Conservation (phyloP, 2,888 invertebrate species). For the Caenorhabditis auriculariae region DNA sequence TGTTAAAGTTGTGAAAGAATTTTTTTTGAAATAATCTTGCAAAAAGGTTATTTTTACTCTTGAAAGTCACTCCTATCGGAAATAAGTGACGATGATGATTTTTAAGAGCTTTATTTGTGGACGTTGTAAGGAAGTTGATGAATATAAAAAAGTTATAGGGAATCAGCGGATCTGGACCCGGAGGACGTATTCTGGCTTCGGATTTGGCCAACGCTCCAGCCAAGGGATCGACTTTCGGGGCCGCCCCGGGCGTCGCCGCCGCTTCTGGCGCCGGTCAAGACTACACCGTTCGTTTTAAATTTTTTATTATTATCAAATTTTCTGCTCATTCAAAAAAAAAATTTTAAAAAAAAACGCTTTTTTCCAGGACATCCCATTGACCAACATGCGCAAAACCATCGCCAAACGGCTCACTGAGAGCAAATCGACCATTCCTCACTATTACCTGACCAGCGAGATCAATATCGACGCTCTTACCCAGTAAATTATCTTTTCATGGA, state of each 20-base stretch:
- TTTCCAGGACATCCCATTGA: constrained; percentile 35
- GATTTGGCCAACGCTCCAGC: constrained; percentile 48
- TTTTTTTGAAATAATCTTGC: too few relatives aligned
- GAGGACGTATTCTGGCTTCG: constrained; percentile 58
- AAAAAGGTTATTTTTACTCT: too few relatives aligned
- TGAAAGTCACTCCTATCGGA: too few relatives aligned
- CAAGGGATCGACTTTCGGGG: constrained; percentile 69
- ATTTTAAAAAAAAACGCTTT: too few relatives aligned
- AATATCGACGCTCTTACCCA: constrained; percentile 77
- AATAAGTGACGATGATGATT: too few relatives aligned
- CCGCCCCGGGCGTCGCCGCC: constrained; percentile 46
- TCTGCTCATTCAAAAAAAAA: too few relatives aligned
- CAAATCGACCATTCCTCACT: constrained; percentile 85
- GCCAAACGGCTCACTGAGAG: constrained; percentile 74
- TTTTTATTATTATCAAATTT: too few relatives aligned
- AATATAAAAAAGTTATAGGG: constrained; percentile 44
- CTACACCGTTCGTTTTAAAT: constrained; percentile 18
- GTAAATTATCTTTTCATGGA: constrained; percentile 51
- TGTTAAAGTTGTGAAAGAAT: too few relatives aligned
- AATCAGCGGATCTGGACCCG: constrained; percentile 67
- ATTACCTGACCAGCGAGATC: constrained; percentile 85
- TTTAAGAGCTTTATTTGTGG: too few relatives aligned
- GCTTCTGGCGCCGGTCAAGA: constrained; percentile 30
- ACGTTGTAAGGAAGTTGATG: too few relatives aligned
- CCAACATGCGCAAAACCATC: constrained; percentile 66